These are phyloP conservation scores for Pavo muticus DNA, from an alignment of 2,113 vertebrate species.

Conservation along the genomic window DNA sequence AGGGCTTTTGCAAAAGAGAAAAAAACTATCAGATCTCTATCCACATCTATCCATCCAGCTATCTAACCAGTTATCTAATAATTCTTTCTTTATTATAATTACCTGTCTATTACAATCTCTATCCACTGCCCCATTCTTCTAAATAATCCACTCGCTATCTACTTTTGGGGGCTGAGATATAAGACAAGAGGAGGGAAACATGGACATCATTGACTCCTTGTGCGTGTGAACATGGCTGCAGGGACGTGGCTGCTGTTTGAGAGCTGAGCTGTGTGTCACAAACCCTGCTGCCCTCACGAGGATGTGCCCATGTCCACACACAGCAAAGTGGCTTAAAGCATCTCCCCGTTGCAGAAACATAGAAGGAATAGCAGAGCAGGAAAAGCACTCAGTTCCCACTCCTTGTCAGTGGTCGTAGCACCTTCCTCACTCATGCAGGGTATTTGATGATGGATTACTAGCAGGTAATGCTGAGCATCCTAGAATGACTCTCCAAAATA, in stretches of 20 bases:
- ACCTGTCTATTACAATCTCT: conserved; percentile 59
- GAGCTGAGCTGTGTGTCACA: background rate
- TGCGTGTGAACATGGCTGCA: background rate
- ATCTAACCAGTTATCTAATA: conserved; percentile 67
- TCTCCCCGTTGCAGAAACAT: background rate
- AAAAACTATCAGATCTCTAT: conserved; percentile 52
- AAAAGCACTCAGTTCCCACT: background rate
- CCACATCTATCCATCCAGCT: conserved; percentile 25
- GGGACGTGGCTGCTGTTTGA: background rate
- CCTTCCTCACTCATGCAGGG: background rate
- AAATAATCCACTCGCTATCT: background rate
- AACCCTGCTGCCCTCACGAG: background rate
- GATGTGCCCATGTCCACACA: background rate
- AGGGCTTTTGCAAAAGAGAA: conserved; percentile 61
- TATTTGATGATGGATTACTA: background rate
- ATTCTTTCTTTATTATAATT: conserved; percentile 72
- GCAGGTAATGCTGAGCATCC: background rate
- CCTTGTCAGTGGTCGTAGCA: background rate
- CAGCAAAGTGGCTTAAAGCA: background rate
- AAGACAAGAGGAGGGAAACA: background rate
- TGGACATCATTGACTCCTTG: background rate
- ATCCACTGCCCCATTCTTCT: conserved; percentile 26
- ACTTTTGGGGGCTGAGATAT: background rate
- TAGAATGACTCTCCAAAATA: background rate
- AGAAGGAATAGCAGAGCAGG: background rate